Evolutionary conservation across 2,113 vertebrate genomes (phyloP).

Genomic region (Pseudorectes ferrugineus): DNA sequence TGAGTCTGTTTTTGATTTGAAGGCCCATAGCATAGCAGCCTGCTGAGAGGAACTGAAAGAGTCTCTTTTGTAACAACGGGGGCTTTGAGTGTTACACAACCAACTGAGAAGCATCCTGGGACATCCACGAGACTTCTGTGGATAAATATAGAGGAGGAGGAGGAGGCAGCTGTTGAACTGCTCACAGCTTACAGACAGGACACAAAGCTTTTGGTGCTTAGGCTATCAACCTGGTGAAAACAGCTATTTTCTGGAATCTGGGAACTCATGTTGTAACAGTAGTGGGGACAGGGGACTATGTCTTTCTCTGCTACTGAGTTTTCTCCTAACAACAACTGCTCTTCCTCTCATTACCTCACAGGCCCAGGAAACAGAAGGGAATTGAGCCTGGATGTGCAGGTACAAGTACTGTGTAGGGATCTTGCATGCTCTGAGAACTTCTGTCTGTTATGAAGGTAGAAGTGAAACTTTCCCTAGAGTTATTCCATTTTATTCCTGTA

Average conservation of each 20-base stretch:
- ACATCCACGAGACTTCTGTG: not conserved
- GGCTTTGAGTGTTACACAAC: constrained; percentile 14
- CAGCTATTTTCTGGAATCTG: not conserved
- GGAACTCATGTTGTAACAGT: not conserved
- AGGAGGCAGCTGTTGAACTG: not conserved
- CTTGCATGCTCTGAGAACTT: not conserved
- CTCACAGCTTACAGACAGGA: not conserved
- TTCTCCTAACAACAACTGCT: not conserved
- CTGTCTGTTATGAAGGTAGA: not conserved
- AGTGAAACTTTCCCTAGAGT: not conserved
- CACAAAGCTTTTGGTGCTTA: not conserved
- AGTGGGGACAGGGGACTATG: not conserved
- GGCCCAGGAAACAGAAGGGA: not conserved
- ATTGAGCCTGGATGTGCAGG: not conserved
- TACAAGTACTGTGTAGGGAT: not conserved
- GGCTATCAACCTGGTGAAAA: not conserved
- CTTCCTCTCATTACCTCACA: not conserved
- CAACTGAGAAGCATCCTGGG: not conserved
- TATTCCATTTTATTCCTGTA: not conserved
- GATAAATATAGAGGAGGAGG: constrained; percentile 12
- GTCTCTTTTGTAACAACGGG: not conserved
- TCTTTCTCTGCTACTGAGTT: not conserved
- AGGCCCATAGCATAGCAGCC: not conserved
- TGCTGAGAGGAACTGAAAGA: constrained; percentile 39
- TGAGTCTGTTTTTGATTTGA: not conserved